phyloP scores from a whole-genome alignment of 2,888 invertebrate genomes.

The Odontocolon sp. region DNA sequence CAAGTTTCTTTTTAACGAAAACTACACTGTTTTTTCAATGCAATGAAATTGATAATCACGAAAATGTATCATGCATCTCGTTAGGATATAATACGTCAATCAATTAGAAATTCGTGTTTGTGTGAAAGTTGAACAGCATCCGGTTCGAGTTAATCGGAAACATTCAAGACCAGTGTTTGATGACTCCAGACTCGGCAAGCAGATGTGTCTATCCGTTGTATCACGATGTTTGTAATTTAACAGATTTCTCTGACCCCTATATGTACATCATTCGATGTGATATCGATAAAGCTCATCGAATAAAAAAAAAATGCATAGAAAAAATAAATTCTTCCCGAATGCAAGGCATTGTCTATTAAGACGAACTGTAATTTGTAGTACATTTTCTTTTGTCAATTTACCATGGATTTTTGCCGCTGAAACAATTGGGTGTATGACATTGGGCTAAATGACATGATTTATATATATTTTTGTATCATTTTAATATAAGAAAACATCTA shows the following conservation, averaged over 20 bases:
- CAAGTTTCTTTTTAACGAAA: too few relatives aligned
- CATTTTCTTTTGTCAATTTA: too few relatives aligned
- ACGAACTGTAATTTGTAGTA: too few relatives aligned
- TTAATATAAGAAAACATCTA: too few relatives aligned
- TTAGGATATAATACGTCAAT: slow-evolving; percentile 3
- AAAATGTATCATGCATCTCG: not conserved
- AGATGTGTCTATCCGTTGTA: not conserved
- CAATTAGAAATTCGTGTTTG: slow-evolving; percentile 41
- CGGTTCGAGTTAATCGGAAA: slow-evolving; percentile 13
- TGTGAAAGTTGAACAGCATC: slow-evolving; percentile 33
- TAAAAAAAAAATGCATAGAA: not conserved
- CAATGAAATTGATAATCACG: not conserved
- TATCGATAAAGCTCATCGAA: not conserved
- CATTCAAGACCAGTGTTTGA: slow-evolving; percentile 19
- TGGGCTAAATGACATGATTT: too few relatives aligned
- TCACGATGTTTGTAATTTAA: not conserved
- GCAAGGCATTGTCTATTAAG: too few relatives aligned
- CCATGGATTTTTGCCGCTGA: too few relatives aligned
- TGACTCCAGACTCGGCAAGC: not conserved
- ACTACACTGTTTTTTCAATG: too few relatives aligned
- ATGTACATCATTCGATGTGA: not conserved
- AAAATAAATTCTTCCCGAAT: too few relatives aligned
- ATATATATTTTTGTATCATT: too few relatives aligned
- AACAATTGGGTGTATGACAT: too few relatives aligned
- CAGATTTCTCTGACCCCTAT: not conserved